Percentiles rank a stretch among this genome's conserved stretches.
Evolutionary conservation across 2,797 vertebrate genomes (phyloP).

Genomic region (Lepidocolaptes lacrymiger): DNA sequence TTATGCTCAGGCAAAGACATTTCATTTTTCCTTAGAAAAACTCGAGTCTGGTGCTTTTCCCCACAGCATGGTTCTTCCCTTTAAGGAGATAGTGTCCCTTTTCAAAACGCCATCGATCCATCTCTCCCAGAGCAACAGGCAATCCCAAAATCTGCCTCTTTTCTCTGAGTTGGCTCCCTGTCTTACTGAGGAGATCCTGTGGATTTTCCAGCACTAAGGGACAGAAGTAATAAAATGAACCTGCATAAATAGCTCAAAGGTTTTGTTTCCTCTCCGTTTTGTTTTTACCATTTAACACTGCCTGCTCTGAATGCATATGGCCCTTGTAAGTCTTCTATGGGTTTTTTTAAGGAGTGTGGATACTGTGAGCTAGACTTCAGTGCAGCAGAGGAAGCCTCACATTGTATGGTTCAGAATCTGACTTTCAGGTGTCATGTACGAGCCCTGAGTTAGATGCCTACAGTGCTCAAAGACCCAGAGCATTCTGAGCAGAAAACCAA

Average conservation of each 20-base stretch:
- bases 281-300: background rate
- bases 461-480: background rate
- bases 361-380: background rate
- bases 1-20: background rate
- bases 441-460: background rate
- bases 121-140: background rate
- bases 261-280: background rate
- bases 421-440: background rate
- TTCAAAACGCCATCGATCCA: background rate
- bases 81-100: background rate
- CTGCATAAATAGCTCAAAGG: background rate
- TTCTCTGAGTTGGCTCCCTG: background rate
- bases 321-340: background rate
- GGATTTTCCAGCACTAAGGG: background rate
- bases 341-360: background rate
- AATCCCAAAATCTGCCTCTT: background rate
- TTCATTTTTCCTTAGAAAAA: background rate
- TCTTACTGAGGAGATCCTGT: background rate
- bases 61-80: background rate
- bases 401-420: background rate
- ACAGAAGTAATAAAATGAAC: background rate
- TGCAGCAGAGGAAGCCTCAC: background rate
- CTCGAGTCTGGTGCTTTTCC: background rate
- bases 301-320: background rate
- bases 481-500: background rate